These are phyloP conservation scores for Hirudo medicinalis DNA, from an alignment of 1,140 invertebrate species.

Conservation along the genomic window DNA sequence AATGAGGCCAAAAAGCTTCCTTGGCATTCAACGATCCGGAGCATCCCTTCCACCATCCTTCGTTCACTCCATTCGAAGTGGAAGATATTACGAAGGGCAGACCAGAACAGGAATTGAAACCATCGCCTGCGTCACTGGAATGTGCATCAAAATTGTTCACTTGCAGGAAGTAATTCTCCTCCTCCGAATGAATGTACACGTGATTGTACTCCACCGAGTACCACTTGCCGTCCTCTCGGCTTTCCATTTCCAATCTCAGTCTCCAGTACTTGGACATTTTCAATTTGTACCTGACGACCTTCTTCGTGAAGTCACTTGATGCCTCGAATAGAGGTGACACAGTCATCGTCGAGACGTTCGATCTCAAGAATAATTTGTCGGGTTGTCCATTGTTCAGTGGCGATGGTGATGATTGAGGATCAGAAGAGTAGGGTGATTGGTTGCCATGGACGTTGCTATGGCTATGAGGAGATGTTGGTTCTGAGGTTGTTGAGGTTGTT, in stretches of 20 bases:
- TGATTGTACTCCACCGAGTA: not conserved
- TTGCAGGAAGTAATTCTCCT: not conserved
- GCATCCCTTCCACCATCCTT: too few species aligned
- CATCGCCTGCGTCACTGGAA: not conserved
- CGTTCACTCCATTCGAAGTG: too few species aligned
- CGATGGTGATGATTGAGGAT: not conserved
- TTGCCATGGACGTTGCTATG: too few species aligned
- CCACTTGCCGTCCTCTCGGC: conserved; percentile 1
- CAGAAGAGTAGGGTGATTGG: too few species aligned
- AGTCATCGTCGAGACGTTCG: not conserved
- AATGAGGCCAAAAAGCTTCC: too few species aligned
- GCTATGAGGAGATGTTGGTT: too few species aligned
- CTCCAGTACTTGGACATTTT: not conserved
- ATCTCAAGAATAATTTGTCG: not conserved
- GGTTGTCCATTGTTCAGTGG: not conserved
- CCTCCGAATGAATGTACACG: not conserved
- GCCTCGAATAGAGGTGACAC: not conserved
- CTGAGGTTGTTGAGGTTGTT: too few species aligned
- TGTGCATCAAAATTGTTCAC: not conserved
- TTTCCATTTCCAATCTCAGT: conserved; percentile 1
- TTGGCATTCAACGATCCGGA: too few species aligned
- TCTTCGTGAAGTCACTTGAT: not conserved
- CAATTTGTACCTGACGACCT: not conserved
- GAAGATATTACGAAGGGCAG: too few species aligned
- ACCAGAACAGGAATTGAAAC: too few species aligned